Percentiles rank a stretch among this genome's conserved stretches.
These are phyloP conservation scores for Drosophila fungiperda DNA, from an alignment of 2,888 invertebrate species.

Conservation along the genomic window DNA sequence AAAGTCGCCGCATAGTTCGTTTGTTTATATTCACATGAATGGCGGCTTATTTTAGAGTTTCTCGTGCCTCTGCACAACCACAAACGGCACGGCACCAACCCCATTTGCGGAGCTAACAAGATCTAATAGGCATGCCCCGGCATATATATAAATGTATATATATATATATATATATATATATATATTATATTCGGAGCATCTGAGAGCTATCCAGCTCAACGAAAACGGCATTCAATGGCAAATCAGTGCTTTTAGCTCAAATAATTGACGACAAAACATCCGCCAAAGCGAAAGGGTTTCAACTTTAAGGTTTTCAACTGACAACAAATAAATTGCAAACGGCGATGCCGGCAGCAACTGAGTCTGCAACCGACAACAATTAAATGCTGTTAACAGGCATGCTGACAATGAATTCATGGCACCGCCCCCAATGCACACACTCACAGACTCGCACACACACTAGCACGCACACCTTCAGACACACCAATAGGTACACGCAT, in stretches of 20 bases:
- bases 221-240: neutral
- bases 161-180: neutral
- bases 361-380: conserved; percentile 25
- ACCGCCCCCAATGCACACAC: conserved; percentile 10
- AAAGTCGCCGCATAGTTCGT: conserved; percentile 47
- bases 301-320: neutral
- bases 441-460: neutral
- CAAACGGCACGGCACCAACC: neutral
- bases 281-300: neutral
- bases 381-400: conserved; percentile 36
- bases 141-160: neutral
- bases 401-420: conserved; percentile 46
- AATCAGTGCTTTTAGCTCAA: neutral
- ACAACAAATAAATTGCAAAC: conserved; percentile 15
- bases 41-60: conserved; percentile 30
- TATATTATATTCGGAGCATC: neutral
- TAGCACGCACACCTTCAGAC: neutral
- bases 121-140: neutral
- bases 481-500: conserved; percentile 20
- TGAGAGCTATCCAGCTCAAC: neutral
- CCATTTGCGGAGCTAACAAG: conserved; percentile 2
- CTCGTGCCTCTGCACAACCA: neutral
- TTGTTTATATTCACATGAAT: conserved; percentile 40
- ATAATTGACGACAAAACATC: neutral
- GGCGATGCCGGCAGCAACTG: conserved; percentile 9